phyloP scores from a whole-genome alignment of 2,113 vertebrate genomes.

The Amphiprion ocellaris region DNA sequence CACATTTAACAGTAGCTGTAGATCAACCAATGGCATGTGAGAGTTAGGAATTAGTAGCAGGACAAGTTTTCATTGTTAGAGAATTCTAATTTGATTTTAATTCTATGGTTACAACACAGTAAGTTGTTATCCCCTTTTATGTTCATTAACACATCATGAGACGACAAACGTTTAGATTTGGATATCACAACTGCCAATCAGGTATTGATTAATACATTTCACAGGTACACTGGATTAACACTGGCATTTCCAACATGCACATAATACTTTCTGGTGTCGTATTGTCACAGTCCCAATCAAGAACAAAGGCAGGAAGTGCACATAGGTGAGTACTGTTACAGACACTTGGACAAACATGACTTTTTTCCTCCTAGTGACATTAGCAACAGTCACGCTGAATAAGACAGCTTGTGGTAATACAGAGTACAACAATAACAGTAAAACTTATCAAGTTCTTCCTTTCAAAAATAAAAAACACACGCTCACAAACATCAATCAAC shows the following conservation, averaged over 20 bases:
- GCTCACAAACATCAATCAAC: conserved; percentile 66
- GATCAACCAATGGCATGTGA: conserved; percentile 44
- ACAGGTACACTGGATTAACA: conserved; percentile 79
- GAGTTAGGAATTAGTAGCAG: conserved; percentile 79
- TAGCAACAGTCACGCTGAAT: conserved; percentile 71
- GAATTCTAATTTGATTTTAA: conserved; percentile 82
- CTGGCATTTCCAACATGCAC: conserved; percentile 82
- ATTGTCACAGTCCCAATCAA: conserved; percentile 72
- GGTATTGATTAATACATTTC: conserved; percentile 80
- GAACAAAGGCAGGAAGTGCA: conserved; percentile 72
- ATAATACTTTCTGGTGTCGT: conserved; percentile 80
- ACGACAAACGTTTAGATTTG: conserved; percentile 70
- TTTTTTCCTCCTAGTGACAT: conserved; percentile 52
- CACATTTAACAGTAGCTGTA: conserved; percentile 41
- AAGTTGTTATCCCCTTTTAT: conserved; percentile 51
- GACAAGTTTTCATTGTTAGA: conserved; percentile 78
- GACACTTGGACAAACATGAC: conserved; percentile 71
- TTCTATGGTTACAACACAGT: conserved; percentile 83
- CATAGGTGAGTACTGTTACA: conserved; percentile 74
- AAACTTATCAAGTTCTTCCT: conserved; percentile 49
- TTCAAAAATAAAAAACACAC: conserved; percentile 70
- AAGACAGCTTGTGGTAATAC: conserved; percentile 75
- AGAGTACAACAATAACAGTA: conserved; percentile 74
- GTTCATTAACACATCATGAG: conserved; percentile 71
- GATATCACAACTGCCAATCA: conserved; percentile 72